These are phyloP conservation scores for Odontesthes bonariensis DNA, from an alignment of 2,113 vertebrate species.

Conservation along the genomic window DNA sequence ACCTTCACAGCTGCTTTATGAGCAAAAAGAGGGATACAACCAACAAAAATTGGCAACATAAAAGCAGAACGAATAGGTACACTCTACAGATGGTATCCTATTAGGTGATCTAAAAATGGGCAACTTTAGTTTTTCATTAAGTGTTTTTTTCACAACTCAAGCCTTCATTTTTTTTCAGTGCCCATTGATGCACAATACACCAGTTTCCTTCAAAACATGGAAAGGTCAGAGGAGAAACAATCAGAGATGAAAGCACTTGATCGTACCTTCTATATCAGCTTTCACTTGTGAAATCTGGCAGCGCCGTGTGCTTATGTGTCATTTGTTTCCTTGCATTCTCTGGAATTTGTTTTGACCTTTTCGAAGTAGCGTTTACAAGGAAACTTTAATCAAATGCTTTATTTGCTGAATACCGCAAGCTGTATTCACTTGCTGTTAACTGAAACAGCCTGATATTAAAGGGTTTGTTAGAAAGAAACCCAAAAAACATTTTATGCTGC, in stretches of 20 bases:
- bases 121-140: neutral
- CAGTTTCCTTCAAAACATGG: conserved; percentile 30
- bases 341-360: conserved; percentile 59
- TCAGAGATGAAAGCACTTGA: conserved; percentile 52
- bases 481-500: conserved; percentile 61
- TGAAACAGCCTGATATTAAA: conserved; percentile 50
- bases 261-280: conserved; percentile 48
- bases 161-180: conserved; percentile 24
- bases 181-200: conserved; percentile 21
- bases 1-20: neutral
- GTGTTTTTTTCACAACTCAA: neutral
- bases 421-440: conserved; percentile 65
- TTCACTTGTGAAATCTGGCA: conserved; percentile 45
- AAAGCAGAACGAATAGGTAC: conserved; percentile 11
- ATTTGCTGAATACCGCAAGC: conserved; percentile 69
- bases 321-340: conserved; percentile 50
- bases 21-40: conserved; percentile 10
- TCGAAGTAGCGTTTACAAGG: conserved; percentile 58
- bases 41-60: conserved; percentile 27
- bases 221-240: conserved; percentile 32
- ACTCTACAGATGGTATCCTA: neutral
- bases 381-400: conserved; percentile 73
- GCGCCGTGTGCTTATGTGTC: conserved; percentile 41
- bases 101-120: no score
- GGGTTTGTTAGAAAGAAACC: conserved; percentile 36